Base-by-base conservation (phyloP, 2,797 vertebrate genomes). In the Pseudocheirus occidentalis region DNA sequence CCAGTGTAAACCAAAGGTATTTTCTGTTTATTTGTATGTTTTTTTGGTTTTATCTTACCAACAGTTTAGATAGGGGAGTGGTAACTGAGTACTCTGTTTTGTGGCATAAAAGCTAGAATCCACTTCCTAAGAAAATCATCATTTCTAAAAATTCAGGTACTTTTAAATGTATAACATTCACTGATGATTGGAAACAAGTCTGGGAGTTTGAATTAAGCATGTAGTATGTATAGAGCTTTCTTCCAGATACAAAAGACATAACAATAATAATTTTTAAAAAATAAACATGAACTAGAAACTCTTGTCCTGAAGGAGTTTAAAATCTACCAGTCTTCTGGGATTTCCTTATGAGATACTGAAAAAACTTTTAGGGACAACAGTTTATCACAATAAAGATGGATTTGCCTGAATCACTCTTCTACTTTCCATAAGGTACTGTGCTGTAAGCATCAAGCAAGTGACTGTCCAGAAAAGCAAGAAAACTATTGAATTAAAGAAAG, bases 111-210 rank as follows among this genome's bases (percentile, higher is more conserved):
- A 94, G 57, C 0, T 55, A 57, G 0, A 90, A 28, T 53, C 29
- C 53, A 13, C 66, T 58, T 46, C 1, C 12, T 50, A 9, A 94
- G 27, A 92, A 58, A 92, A 87, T 24, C 56, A 6, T 34, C 29
- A 50, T 9, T 55, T 95, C 57, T 94, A 96, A 55, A 92, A 95
- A 90, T 58, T 21, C 66, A 59, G 66, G 1, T 87, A 10, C 87
- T 0, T 93, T 94, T 89, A 89, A 93, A 59, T 95, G 54, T 94
- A 94, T 14, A 55, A 95, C 34, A 81, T 58, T 62, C 90, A 81
- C 55, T 56, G 93, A 90, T 91, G 57, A 52, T 96, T 96, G 0
- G 52, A 91, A 90, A 95, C 21, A 24, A 24, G 24, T 57, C 56
- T 57, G 21, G 1, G 24, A 57, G 56, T 57, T 57, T 59, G 11